phyloP scores from a whole-genome alignment of 1,140 invertebrate genomes.

The Conopomorpha cramerella region DNA sequence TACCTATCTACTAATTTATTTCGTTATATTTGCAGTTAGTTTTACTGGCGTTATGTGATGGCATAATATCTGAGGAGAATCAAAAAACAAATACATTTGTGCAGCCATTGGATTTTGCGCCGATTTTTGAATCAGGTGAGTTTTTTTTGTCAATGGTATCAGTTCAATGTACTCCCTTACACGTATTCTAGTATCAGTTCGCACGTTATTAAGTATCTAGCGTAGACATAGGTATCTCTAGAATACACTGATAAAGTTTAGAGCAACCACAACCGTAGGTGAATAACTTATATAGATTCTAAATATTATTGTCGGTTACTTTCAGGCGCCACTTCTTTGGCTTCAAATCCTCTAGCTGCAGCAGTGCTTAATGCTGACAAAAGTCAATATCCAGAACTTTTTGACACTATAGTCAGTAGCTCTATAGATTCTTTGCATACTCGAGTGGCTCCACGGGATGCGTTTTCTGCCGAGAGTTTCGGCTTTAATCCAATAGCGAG shows the following conservation, averaged over 20 bases:
- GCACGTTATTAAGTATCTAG: slow-evolving; percentile 9
- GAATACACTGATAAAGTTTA: too few relatives aligned
- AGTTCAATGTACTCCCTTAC: slow-evolving; percentile 3
- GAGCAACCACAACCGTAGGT: too few relatives aligned
- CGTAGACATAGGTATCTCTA: too few relatives aligned
- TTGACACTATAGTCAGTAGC: slow-evolving; percentile 48
- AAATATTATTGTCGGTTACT: too few relatives aligned
- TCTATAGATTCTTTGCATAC: slow-evolving; percentile 47
- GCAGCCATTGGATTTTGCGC: slow-evolving; percentile 37
- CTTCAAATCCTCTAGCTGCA: slow-evolving; percentile 38
- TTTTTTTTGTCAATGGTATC: slow-evolving; percentile 17
- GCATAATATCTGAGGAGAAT: slow-evolving; percentile 26
- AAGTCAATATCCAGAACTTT: slow-evolving; percentile 45
- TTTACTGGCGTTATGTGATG: slow-evolving; percentile 33
- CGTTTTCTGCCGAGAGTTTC: slow-evolving; percentile 43
- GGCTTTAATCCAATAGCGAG: slow-evolving; percentile 53
- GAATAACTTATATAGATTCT: too few relatives aligned
- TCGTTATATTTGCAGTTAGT: slow-evolving; percentile 32
- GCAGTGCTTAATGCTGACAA: slow-evolving; percentile 48
- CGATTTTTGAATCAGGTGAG: slow-evolving; percentile 26
- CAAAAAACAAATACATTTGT: slow-evolving; percentile 46
- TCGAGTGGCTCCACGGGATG: slow-evolving; percentile 30
- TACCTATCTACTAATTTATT: not conserved
- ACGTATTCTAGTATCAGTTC: slow-evolving; percentile 6
- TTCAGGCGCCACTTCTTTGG: slow-evolving; percentile 49